phyloP scores from a whole-genome alignment of 2,888 invertebrate genomes.

The Leucophenga maculata region DNA sequence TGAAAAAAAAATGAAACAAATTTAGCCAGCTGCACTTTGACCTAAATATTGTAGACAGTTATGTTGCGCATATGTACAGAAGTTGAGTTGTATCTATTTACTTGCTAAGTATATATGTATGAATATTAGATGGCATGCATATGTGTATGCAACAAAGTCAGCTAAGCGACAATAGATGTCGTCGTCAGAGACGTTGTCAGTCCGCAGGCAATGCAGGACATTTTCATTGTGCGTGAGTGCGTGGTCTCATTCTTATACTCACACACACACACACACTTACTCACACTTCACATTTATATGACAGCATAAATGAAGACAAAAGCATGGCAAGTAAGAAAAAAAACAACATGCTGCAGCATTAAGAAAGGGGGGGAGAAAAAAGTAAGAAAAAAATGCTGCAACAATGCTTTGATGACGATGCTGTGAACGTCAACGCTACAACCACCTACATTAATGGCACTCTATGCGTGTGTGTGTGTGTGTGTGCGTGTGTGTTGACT shows the following conservation, averaged over 20 bases:
- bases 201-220: background rate
- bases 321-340: background rate
- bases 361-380: background rate
- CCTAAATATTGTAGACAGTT: conserved; percentile 47
- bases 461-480: conserved; percentile 3
- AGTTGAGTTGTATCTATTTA: background rate
- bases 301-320: background rate
- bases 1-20: conserved; percentile 27
- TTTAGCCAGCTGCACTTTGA: conserved; percentile 54
- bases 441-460: conserved; percentile 18
- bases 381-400: too few species aligned
- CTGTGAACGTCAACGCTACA: background rate
- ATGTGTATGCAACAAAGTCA: background rate
- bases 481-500: conserved; percentile 16
- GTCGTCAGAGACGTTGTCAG: background rate
- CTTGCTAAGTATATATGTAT: background rate
- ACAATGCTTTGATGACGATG: too few species aligned
- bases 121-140: background rate
- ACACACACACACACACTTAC: background rate
- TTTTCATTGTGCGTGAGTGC: conserved; percentile 15
- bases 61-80: background rate
- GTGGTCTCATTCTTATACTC: background rate
- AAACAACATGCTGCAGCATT: background rate
- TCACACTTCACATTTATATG: background rate
- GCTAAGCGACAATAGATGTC: background rate